phyloP scores from a whole-genome alignment of 2,113 vertebrate species.

The Trogon surrucura region DNA sequence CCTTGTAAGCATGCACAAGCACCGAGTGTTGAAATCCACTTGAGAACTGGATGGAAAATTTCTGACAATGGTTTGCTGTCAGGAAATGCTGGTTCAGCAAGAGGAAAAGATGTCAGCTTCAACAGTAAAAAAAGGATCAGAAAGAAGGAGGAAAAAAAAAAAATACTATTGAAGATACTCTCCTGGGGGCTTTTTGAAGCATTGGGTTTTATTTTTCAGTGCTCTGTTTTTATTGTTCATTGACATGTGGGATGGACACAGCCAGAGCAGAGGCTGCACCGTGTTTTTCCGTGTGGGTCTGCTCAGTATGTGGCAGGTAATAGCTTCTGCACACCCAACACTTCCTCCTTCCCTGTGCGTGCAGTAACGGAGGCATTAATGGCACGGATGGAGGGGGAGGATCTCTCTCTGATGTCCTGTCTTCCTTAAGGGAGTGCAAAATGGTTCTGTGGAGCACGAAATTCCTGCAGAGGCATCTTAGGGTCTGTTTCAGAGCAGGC shows the following conservation, averaged over 20 bases:
- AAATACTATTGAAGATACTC: not conserved
- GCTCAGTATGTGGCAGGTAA: not conserved
- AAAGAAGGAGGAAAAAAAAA: constrained; percentile 16
- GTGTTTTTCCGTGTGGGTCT: not conserved
- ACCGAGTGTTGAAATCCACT: constrained; percentile 35
- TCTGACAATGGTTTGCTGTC: constrained; percentile 34
- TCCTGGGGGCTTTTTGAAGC: not conserved
- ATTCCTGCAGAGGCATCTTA: not conserved
- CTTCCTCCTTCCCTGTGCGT: not conserved
- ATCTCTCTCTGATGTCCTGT: not conserved
- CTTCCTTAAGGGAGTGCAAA: not conserved
- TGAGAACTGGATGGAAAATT: constrained; percentile 49
- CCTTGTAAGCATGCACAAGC: not conserved
- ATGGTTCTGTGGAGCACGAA: not conserved
- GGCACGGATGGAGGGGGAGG: fast-evolving
- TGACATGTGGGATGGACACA: not conserved
- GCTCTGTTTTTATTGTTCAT: not conserved
- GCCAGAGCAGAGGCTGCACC: not conserved
- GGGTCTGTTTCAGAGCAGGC: not conserved
- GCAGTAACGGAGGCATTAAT: not conserved
- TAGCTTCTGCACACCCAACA: not conserved
- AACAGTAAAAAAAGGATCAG: constrained; percentile 1
- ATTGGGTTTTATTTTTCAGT: constrained; percentile 12
- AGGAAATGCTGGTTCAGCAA: constrained; percentile 62
- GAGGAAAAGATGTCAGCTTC: constrained; percentile 60